Conservation (phyloP, 2,797 vertebrate species). For the Tachyglossus aculeatus region DNA sequence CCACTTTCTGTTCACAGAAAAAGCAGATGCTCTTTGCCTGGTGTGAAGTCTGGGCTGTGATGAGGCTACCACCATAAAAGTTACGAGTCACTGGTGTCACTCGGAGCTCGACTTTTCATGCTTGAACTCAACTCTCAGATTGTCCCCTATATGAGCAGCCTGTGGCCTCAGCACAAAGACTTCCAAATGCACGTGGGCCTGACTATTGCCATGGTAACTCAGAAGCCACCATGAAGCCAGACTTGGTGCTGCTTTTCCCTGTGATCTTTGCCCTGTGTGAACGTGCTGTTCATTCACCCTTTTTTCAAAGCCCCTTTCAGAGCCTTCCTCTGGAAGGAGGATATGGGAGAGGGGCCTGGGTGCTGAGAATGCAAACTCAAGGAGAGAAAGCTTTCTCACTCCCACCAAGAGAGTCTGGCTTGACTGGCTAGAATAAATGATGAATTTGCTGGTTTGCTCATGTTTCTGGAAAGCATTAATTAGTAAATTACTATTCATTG, state of each 20-base stretch:
- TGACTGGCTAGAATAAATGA: too few relatives aligned
- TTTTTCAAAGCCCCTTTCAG: background rate
- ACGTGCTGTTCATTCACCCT: constrained; percentile 47
- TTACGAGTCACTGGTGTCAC: constrained; percentile 73
- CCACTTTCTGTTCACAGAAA: background rate
- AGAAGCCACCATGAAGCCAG: constrained; percentile 60
- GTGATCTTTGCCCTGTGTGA: constrained; percentile 58
- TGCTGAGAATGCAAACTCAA: too few relatives aligned
- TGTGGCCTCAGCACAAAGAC: constrained; percentile 67
- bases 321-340: too few relatives aligned
- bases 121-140: constrained; percentile 4
- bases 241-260: constrained; percentile 27
- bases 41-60: constrained; percentile 24
- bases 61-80: constrained; percentile 71
- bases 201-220: constrained; percentile 75
- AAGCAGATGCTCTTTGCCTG: constrained; percentile 24
- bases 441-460: too few relatives aligned
- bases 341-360: too few relatives aligned
- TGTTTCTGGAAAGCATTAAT: too few relatives aligned
- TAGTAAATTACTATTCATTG: too few relatives aligned
- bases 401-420: too few relatives aligned
- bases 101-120: constrained; percentile 53
- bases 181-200: constrained; percentile 36
- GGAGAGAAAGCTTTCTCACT: too few relatives aligned
- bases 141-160: constrained; percentile 37